Conservation (phyloP, 2,888 invertebrate species). For the Drosophila fungiperda region DNA sequence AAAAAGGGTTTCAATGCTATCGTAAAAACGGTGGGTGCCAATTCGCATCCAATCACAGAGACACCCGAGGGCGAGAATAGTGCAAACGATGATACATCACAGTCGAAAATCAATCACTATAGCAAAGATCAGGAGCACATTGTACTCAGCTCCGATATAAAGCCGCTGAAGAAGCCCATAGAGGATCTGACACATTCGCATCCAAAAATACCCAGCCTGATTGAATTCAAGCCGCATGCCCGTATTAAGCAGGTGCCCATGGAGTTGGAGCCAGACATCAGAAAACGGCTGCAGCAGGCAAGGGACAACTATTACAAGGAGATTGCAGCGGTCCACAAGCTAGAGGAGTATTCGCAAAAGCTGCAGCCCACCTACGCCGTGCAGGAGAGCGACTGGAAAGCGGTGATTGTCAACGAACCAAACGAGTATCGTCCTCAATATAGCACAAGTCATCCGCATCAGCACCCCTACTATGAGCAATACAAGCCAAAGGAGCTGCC, state of each 20-base stretch:
- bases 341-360: conserved; percentile 55
- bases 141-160: conserved; percentile 84
- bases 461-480: conserved; percentile 70
- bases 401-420: conserved; percentile 74
- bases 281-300: conserved; percentile 70
- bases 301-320: conserved; percentile 81
- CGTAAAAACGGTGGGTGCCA: conserved; percentile 86
- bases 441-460: conserved; percentile 47
- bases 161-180: conserved; percentile 76
- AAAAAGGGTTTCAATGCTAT: conserved; percentile 87
- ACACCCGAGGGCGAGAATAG: conserved; percentile 74
- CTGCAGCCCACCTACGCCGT: conserved; percentile 66
- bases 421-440: conserved; percentile 66
- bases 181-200: conserved; percentile 83
- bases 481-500: conserved; percentile 64
- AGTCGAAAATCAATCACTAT: conserved; percentile 85
- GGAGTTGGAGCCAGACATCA: conserved; percentile 82
- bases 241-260: conserved; percentile 83
- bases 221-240: conserved; percentile 84
- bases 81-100: conserved; percentile 82
- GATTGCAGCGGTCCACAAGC: conserved; percentile 67
- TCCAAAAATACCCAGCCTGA: conserved; percentile 82
- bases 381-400: conserved; percentile 82
- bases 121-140: conserved; percentile 85
- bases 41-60: conserved; percentile 84